phyloP scores from a whole-genome alignment of 2,888 invertebrate species.

The Eupithecia tripunctaria region DNA sequence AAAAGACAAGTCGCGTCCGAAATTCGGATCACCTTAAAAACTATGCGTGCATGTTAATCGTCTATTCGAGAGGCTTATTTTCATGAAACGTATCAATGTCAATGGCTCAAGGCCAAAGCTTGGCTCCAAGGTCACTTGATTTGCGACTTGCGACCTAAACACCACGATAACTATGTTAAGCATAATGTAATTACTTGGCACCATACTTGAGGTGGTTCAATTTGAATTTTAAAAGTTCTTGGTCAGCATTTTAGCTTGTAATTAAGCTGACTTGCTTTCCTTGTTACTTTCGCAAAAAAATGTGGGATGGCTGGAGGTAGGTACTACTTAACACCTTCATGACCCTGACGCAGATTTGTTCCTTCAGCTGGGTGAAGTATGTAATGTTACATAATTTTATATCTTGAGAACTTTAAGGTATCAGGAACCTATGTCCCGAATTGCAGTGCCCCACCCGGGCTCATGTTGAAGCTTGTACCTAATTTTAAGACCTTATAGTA shows the following conservation, averaged over 20 bases:
- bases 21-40: not conserved
- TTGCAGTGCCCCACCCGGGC: no score
- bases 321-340: no score
- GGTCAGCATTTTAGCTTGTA: constrained; percentile 16
- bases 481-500: no score
- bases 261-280: constrained; percentile 13
- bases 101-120: constrained; percentile 31
- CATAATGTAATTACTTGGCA: constrained; percentile 39
- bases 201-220: constrained; percentile 23
- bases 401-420: no score
- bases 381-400: no score
- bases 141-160: constrained; percentile 29
- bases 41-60: constrained; percentile 28
- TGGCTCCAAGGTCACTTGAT: constrained; percentile 38
- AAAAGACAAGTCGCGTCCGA: constrained; percentile 14
- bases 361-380: no score
- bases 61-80: constrained; percentile 25
- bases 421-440: no score
- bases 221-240: constrained; percentile 18
- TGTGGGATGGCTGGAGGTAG: not conserved
- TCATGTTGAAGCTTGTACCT: no score
- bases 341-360: no score
- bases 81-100: constrained; percentile 33
- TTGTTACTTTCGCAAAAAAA: constrained; percentile 14
- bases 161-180: constrained; percentile 29